Evolutionary conservation across 2,888 invertebrate genomes (phyloP).

Genomic region (Chrysomela aeneicollis): DNA sequence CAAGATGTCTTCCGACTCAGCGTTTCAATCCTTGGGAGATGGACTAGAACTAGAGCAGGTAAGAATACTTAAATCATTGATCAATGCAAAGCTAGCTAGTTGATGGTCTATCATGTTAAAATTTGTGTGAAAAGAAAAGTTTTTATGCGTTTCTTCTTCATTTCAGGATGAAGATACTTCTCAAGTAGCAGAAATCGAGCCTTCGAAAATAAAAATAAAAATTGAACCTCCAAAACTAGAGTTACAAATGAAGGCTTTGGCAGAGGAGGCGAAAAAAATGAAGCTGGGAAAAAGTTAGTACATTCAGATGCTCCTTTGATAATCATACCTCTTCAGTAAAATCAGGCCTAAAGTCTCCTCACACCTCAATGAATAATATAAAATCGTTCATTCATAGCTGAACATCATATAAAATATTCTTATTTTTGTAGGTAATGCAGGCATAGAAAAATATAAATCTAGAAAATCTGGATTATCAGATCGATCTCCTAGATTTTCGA

Average conservation of each 20-base stretch:
- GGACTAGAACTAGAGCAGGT: conserved; percentile 57
- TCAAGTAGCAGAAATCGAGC: conserved; percentile 32
- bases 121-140: too few species aligned
- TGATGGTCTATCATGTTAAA: too few species aligned
- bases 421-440: conserved; percentile 45
- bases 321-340: not conserved
- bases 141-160: too few species aligned
- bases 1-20: conserved; percentile 66
- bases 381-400: too few species aligned
- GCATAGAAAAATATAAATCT: conserved; percentile 48
- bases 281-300: conserved; percentile 61
- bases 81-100: too few species aligned
- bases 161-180: conserved; percentile 40
- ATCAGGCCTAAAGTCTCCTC: too few species aligned
- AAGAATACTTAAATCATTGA: not conserved
- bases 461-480: conserved; percentile 35
- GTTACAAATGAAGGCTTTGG: conserved; percentile 68
- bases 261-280: conserved; percentile 59
- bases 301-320: not conserved
- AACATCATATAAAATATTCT: not conserved
- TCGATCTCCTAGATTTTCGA: conserved; percentile 51
- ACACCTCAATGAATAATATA: too few species aligned
- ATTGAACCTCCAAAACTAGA: conserved; percentile 62
- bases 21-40: conserved; percentile 61
- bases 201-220: conserved; percentile 25